phyloP scores from a whole-genome alignment of 2,113 vertebrate species.

The Mirounga angustirostris region DNA sequence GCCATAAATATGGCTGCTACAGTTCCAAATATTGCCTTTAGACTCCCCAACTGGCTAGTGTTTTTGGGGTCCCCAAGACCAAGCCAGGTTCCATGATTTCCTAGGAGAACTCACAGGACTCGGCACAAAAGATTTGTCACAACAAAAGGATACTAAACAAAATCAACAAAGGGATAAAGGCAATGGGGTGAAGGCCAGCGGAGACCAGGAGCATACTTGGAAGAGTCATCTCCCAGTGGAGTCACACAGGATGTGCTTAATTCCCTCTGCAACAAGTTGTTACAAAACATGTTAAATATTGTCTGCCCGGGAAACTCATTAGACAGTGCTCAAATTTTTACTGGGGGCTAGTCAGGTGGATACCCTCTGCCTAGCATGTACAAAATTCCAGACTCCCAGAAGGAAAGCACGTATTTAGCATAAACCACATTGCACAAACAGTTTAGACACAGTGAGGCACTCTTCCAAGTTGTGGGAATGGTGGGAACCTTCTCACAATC shows the following conservation, averaged over 20 bases:
- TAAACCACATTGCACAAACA: constrained; percentile 27
- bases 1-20: neutral
- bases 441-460: neutral
- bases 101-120: neutral
- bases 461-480: constrained; percentile 12
- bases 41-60: neutral
- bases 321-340: neutral
- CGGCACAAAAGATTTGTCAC: neutral
- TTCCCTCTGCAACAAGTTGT: neutral
- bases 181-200: neutral
- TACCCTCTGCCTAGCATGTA: neutral
- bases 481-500: neutral
- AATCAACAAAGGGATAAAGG: neutral
- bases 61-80: neutral
- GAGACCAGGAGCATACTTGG: neutral
- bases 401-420: constrained; percentile 35
- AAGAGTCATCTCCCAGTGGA: neutral
- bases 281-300: neutral
- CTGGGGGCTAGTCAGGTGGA: neutral
- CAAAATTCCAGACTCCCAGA: constrained; percentile 32
- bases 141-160: neutral
- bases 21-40: neutral
- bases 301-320: neutral
- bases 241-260: neutral
- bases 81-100: neutral